Percentiles rank a stretch among this genome's conserved stretches.
Conservation (phyloP, 2,888 invertebrate genomes). For the Epirrita christyi region DNA sequence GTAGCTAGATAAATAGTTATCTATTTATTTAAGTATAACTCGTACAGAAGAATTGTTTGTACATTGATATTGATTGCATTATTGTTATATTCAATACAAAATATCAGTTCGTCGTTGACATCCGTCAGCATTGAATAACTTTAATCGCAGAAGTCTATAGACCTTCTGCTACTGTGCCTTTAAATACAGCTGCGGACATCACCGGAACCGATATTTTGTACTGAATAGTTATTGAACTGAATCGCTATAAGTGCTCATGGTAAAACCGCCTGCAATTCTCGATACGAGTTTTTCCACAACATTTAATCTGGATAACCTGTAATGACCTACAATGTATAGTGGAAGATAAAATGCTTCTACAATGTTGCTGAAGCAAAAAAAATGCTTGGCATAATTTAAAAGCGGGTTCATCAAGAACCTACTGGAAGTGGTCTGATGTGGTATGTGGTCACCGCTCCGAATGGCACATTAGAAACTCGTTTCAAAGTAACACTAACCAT, state of each 20-base stretch:
- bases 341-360: slow-evolving; percentile 16
- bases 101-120: no score
- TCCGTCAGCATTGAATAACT: no score
- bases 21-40: no score
- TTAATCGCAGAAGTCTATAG: no score
- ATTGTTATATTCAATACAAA: not conserved
- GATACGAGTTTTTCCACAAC: not conserved
- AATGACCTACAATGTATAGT: not conserved
- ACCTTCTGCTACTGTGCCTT: no score
- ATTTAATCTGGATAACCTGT: not conserved
- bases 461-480: slow-evolving; percentile 21
- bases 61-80: no score
- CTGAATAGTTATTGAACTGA: no score
- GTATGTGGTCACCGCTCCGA: slow-evolving; percentile 22
- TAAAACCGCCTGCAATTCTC: not conserved
- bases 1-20: no score
- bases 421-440: not conserved
- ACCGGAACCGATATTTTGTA: no score
- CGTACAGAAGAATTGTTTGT: no score
- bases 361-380: slow-evolving; percentile 23
- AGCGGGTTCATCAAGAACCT: not conserved
- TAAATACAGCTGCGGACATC: no score
- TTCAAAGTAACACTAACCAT: slow-evolving; percentile 14
- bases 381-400: slow-evolving; percentile 13
- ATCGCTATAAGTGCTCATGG: no score